Evolutionary conservation across 2,888 invertebrate genomes (phyloP).

Genomic region (Mylabris sibirica): DNA sequence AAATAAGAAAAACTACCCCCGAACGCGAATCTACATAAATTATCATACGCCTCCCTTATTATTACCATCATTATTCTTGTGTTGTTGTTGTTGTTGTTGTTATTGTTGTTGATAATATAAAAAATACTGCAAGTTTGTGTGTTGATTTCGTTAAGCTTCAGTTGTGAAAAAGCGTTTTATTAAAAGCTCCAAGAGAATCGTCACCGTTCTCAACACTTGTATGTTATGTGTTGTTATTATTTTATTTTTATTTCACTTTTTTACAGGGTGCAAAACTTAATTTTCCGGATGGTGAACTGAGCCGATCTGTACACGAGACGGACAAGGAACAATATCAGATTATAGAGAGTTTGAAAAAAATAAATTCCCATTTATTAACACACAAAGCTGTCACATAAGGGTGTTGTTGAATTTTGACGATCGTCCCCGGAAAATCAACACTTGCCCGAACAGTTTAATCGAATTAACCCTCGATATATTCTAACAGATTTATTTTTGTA

Average conservation of each 20-base stretch:
- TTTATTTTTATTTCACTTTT: conserved; percentile 39
- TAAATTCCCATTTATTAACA: conserved; percentile 52
- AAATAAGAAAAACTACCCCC: conserved; percentile 12
- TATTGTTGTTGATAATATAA: background rate
- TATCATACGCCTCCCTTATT: conserved; percentile 3
- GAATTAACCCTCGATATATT: conserved; percentile 15
- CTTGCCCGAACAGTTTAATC: conserved; percentile 47
- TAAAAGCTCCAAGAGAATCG: conserved; percentile 15
- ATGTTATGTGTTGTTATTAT: conserved; percentile 49
- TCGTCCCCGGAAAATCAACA: conserved; percentile 43
- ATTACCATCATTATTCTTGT: background rate
- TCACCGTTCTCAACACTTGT: conserved; percentile 51
- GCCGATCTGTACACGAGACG: conserved; percentile 50
- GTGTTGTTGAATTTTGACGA: conserved; percentile 5
- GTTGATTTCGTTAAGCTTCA: background rate
- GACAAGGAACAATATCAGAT: conserved; percentile 62
- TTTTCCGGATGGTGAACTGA: conserved; percentile 62
- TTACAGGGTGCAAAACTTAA: conserved; percentile 59
- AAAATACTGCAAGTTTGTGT: too few species aligned
- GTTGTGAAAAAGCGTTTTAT: conserved; percentile 4
- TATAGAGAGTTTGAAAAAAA: conserved; percentile 58
- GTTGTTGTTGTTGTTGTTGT: background rate
- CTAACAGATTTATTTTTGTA: background rate
- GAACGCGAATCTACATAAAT: conserved; percentile 13
- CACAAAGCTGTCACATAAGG: conserved; percentile 43